A percentile compares a stretch with the other conserved stretches of the same genome.
Conservation (phyloP, 2,797 vertebrate genomes). For the Sebastes alutus region DNA sequence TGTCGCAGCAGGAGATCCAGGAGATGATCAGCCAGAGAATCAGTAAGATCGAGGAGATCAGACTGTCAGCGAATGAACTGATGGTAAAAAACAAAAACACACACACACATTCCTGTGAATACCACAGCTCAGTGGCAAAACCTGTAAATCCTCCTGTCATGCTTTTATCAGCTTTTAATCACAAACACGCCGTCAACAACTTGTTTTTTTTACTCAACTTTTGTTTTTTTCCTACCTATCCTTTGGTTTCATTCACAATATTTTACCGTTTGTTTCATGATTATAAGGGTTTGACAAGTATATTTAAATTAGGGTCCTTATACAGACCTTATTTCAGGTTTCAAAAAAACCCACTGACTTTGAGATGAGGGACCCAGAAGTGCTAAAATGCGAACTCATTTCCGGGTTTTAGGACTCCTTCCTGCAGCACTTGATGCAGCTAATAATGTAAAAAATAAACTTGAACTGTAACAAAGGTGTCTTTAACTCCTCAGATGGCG, state of each 20-base stretch:
- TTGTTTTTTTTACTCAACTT: background rate
- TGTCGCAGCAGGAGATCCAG: constrained; percentile 63
- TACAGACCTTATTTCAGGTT: too few relatives aligned
- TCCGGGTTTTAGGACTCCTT: fast-evolving
- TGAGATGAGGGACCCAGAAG: too few relatives aligned
- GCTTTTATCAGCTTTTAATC: background rate
- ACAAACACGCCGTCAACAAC: background rate
- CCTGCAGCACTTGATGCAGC: too few relatives aligned
- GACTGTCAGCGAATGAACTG: constrained; percentile 55
- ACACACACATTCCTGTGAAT: background rate
- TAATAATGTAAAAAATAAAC: background rate
- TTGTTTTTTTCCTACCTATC: too few relatives aligned
- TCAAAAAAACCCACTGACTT: too few relatives aligned
- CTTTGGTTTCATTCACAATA: too few relatives aligned
- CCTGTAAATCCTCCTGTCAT: background rate
- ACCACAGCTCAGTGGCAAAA: background rate
- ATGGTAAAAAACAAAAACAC: constrained; percentile 52
- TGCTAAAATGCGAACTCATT: too few relatives aligned
- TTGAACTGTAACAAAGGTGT: background rate
- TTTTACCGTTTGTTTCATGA: background rate
- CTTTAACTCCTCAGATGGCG: constrained; percentile 33
- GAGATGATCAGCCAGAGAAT: constrained; percentile 72
- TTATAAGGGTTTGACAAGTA: background rate
- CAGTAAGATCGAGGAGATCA: constrained; percentile 76
- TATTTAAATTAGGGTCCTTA: background rate